Conservation (phyloP, 2,888 invertebrate species). For the Drosophila birchii region DNA sequence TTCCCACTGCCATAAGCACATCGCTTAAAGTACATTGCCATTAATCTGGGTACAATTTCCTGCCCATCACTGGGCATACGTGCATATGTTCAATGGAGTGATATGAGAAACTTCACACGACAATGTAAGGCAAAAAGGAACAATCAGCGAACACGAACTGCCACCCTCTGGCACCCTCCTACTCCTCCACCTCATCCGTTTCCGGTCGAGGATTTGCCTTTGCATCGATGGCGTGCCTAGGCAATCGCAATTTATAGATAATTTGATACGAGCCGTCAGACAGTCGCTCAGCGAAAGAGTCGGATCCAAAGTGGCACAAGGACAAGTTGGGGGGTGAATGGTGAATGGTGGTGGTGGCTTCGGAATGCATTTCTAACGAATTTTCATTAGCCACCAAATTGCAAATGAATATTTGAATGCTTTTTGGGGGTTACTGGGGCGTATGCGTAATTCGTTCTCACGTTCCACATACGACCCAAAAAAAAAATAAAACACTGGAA, state of each 20-base stretch:
- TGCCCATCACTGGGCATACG: constrained; percentile 19
- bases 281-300: constrained; percentile 38
- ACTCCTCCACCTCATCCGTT: constrained; percentile 14
- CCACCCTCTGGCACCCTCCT: neutral
- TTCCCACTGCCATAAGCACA: neutral
- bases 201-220: constrained; percentile 26
- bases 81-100: constrained; percentile 59
- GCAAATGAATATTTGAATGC: constrained; percentile 61
- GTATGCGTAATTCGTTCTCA: constrained; percentile 53
- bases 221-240: constrained; percentile 63
- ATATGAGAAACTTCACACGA: constrained; percentile 51
- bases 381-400: constrained; percentile 61
- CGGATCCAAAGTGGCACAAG: constrained; percentile 66
- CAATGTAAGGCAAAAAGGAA: constrained; percentile 48
- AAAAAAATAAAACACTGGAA: constrained; percentile 22
- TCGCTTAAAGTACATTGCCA: constrained; percentile 2
- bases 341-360: constrained; percentile 50
- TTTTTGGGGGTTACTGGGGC: constrained; percentile 28
- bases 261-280: constrained; percentile 68
- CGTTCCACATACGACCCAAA: constrained; percentile 39
- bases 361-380: constrained; percentile 70
- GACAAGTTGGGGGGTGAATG: constrained; percentile 46
- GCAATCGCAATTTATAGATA: constrained; percentile 73
- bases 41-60: constrained; percentile 6
- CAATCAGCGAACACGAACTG: constrained; percentile 38